Base-by-base conservation (phyloP, 2,797 vertebrate species). In the Cryptoblepharus egeriae region DNA sequence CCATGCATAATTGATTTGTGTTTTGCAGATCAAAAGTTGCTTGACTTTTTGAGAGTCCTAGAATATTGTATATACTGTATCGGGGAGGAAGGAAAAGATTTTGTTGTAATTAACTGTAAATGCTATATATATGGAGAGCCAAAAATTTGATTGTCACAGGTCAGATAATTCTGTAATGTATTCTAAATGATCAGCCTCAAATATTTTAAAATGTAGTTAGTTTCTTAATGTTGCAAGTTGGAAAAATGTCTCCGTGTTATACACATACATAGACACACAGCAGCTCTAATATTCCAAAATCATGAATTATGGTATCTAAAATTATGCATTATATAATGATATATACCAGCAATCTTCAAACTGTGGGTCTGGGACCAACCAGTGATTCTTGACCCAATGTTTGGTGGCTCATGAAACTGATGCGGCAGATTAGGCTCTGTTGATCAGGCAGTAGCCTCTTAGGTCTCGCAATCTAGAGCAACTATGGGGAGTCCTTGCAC, bases 1-100 rank as follows among this genome's bases (percentile, higher is more conserved):
- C 69, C 26, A 60, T 79, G 13, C 42, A 68, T 75, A 74, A 79
- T 73, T 79, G 42, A 45, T 73, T 16, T 65, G 28, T 30, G 20
- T 58, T 42, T 83, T 77, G 22, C 55, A 18, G 24, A 37, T 52
- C 49, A 65, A 52, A 74, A 79, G 35, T 58, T 77, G n/a, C 11
- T 77, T 74, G 52, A 30, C 18, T 57, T 57, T 83, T 58, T 58
- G 35, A 74, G 32, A 15, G 28, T 15, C 37, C 37, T 24, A 42
- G 37, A 39, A 42, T 22, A 69, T 69, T 69, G 20, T 58, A 58
- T 58, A 70, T 63, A 32, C 20, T n/a, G n/a, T n/a, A n/a, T 32
- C 32, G n/a, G 22, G 58, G 58, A 60, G 24, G 26, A 5, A 22
- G 49, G 49, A 15, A 18, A 16, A 52, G 26, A 3, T 74, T 52